Conservation (phyloP, 2,113 vertebrate species). For the Halcyon senegalensis region DNA sequence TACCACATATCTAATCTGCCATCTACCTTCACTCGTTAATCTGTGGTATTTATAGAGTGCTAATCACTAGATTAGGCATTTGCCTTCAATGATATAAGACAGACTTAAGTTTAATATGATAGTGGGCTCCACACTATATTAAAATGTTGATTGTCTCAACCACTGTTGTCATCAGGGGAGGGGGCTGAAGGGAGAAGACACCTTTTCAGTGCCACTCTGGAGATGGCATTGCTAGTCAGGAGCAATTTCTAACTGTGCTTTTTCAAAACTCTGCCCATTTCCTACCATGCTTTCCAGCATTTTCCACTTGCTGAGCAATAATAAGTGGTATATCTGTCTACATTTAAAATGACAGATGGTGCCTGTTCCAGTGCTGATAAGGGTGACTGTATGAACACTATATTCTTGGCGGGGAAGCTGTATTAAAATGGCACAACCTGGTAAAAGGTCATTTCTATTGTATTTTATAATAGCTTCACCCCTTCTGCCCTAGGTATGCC, state of each 20-base stretch:
- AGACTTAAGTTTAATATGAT: background rate
- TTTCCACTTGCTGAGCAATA: background rate
- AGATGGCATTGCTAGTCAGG: background rate
- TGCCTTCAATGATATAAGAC: background rate
- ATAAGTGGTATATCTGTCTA: background rate
- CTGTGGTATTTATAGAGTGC: background rate
- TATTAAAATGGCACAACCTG: background rate
- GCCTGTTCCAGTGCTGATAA: constrained; percentile 13
- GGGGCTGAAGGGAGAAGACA: background rate
- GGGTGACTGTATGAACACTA: background rate
- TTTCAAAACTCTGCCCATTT: background rate
- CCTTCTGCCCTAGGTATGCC: background rate
- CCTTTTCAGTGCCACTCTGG: background rate
- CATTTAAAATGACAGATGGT: constrained; percentile 47
- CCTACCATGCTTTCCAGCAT: background rate
- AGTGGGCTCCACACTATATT: background rate
- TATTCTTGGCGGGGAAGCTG: background rate
- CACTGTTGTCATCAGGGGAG: background rate
- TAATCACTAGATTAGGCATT: background rate
- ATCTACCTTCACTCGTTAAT: background rate
- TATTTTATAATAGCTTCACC: background rate
- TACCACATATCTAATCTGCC: background rate
- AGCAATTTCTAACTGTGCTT: background rate
- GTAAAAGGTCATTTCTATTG: background rate
- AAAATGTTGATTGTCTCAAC: background rate